Evolutionary conservation across 2,113 vertebrate genomes (phyloP), one percentile per base, ranked within the genome.

Genomic region (Pardalotus punctatus): DNA sequence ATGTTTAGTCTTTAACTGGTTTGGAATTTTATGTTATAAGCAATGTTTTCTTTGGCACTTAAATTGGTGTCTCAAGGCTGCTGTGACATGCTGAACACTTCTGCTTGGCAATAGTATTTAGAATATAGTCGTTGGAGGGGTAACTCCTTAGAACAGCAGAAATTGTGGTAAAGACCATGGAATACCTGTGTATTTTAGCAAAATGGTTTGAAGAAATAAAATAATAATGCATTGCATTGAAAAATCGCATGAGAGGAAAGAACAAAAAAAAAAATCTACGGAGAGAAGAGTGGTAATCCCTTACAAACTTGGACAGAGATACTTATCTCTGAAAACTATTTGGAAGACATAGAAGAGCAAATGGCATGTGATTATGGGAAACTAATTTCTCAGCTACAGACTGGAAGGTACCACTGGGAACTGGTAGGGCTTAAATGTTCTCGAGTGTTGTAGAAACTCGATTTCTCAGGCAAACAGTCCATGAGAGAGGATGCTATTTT

Each of bases 381-480:
- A 77, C 36, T 57, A 50, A 86, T 77, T 90, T 81, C 76, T 90
- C 38, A 66, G 82, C 50, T 50, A 50, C 25, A 69, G 58, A 36
- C 58, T 86, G 71, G 71, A 80, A 90, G 72, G 77, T 69, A 80
- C 62, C 64, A 62, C 64, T 51, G 76, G 82, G 93, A 90, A 83
- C 73, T 77, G 42, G 67, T 38, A 77, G 51, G 47, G 72, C 86
- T 94, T 92, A 84, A 81, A 92, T 86, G 64, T 91, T 94, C 93
- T 67, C 1, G 3, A 93, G 27, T 58, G 53, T 64, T 3, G 0
- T 40, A 83, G 83, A 74, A 93, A 81, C 51, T 90, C 3, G 7
- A 45, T 83, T 95, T 95, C 80, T 92, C 86, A 67, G 77, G 93
- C 76, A 95, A 90, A 92, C 31, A 69, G 88, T 62, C 60, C 56